Percentiles rank a stretch among this genome's conserved stretches.
Conservation (phyloP, 1,140 invertebrate species). For the Euborellia annulipes region DNA sequence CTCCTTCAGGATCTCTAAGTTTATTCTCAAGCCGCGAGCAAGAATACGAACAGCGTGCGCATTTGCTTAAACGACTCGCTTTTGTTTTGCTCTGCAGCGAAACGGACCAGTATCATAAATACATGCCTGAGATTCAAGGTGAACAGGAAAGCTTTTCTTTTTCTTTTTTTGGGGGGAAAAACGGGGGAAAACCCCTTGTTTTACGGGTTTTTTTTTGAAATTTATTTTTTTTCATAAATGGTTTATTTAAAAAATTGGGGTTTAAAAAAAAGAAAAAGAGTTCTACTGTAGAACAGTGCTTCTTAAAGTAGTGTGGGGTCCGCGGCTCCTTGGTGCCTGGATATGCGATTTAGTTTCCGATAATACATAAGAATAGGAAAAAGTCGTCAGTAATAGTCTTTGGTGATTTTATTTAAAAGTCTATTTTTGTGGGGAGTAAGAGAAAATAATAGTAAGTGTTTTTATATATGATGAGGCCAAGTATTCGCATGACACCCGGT, state of each 20-base stretch:
- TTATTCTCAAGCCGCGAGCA: conserved; percentile 70
- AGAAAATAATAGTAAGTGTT: too few species aligned
- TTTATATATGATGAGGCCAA: too few species aligned
- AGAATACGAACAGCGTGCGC: conserved; percentile 76
- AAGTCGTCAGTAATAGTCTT: too few species aligned
- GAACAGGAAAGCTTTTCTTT: conserved; percentile 10
- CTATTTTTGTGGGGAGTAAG: too few species aligned
- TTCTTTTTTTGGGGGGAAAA: not conserved
- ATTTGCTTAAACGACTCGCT: conserved; percentile 71
- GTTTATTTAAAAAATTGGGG: not conserved
- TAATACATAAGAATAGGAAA: too few species aligned
- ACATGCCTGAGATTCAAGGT: conserved; percentile 91
- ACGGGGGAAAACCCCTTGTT: not conserved
- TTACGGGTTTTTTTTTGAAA: not conserved
- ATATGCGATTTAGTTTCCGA: too few species aligned
- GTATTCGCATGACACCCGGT: too few species aligned
- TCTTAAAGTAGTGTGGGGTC: too few species aligned
- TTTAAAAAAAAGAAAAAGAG: too few species aligned
- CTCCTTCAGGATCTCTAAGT: conserved; percentile 61
- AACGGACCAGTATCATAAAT: conserved; percentile 80
- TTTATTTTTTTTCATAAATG: conserved; percentile 1
- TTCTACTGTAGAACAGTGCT: too few species aligned
- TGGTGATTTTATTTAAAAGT: too few species aligned
- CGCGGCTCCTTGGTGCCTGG: too few species aligned
- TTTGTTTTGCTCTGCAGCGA: conserved; percentile 88